Conservation (phyloP, 1,140 invertebrate species). For the Chironomus tepperi region DNA sequence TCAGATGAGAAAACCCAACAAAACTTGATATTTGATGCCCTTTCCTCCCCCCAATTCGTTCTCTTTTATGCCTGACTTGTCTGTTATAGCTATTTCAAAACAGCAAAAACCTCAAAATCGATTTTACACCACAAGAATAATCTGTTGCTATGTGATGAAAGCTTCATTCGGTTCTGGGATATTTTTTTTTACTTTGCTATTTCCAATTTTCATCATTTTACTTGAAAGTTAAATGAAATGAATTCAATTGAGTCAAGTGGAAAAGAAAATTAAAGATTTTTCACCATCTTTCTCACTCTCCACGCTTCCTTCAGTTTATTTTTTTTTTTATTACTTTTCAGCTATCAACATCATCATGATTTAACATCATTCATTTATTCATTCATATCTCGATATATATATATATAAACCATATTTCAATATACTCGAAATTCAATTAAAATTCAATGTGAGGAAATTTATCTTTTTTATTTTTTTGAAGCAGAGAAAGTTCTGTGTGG, state of each 20-base stretch:
- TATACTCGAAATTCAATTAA: slow-evolving; percentile 21
- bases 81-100: background rate
- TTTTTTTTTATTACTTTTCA: no score
- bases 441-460: background rate
- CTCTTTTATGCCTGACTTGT: background rate
- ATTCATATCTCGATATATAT: no score
- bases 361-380: no score
- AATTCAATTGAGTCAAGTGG: background rate
- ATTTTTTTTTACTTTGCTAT: slow-evolving; percentile 2
- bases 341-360: no score
- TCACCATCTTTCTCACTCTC: no score
- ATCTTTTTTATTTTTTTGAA: background rate
- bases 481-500: background rate
- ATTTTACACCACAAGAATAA: slow-evolving; percentile 23
- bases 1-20: background rate
- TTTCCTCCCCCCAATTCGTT: background rate
- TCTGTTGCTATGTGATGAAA: slow-evolving; percentile 18
- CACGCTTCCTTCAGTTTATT: no score
- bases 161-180: background rate
- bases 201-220: no score
- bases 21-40: background rate
- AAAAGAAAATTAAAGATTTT: slow-evolving; percentile 5
- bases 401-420: slow-evolving; percentile 10
- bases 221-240: background rate
- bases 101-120: slow-evolving; percentile 15